These are phyloP conservation scores for Heliconius eleuchia DNA, from an alignment of 1,140 invertebrate genomes.

Conservation along the genomic window DNA sequence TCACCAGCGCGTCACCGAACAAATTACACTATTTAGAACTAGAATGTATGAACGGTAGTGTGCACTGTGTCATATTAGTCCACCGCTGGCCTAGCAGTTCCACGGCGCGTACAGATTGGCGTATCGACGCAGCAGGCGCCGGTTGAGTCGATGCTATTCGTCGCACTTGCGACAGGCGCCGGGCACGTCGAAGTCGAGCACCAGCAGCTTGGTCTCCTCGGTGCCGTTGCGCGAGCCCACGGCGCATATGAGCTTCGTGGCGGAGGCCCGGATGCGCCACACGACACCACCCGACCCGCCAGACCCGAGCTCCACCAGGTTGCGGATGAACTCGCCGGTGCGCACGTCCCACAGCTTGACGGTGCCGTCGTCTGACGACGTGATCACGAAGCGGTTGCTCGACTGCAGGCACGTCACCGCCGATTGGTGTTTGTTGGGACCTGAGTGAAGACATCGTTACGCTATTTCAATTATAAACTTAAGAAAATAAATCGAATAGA, in stretches of 20 bases:
- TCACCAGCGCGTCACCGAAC: not conserved
- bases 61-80: conserved; percentile 14
- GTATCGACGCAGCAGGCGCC: conserved; percentile 71
- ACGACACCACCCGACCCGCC: conserved; percentile 99
- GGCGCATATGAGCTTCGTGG: conserved; percentile 98
- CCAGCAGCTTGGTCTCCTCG: conserved; percentile 98
- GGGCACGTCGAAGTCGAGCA: conserved; percentile 97
- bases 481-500: too few relatives aligned
- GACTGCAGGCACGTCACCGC: conserved; percentile 99
- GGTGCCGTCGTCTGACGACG: conserved; percentile 99
- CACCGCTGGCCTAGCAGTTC: conserved; percentile 55
- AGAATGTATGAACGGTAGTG: conserved; percentile 46
- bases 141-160: conserved; percentile 77
- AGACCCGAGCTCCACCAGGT: conserved; percentile 95
- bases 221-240: conserved; percentile 99
- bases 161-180: conserved; percentile 83
- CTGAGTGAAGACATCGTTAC: conserved; percentile 68
- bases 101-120: conserved; percentile 75
- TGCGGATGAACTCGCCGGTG: conserved; percentile 97
- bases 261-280: conserved; percentile 96
- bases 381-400: conserved; percentile 98
- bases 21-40: conserved; percentile 34
- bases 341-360: conserved; percentile 99
- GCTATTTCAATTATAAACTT: too few relatives aligned
- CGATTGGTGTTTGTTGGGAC: conserved; percentile 97